Evolutionary conservation across 2,113 vertebrate genomes (phyloP).

Genomic region (Mola mola): DNA sequence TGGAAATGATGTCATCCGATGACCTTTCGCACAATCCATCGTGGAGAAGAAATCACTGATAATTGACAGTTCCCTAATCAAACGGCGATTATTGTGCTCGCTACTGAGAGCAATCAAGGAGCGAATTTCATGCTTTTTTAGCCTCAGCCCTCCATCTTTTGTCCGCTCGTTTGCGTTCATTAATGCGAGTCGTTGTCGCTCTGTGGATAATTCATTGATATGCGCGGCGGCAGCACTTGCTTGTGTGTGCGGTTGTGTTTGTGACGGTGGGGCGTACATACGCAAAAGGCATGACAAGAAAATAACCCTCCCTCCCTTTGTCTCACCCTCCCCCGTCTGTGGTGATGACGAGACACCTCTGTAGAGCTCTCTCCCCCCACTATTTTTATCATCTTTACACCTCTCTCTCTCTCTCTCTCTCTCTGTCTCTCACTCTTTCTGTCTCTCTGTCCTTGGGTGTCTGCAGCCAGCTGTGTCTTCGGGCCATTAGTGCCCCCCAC

Average conservation of each 20-base stretch:
- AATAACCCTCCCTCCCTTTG: slow-evolving; percentile 61
- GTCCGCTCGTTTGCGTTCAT: slow-evolving; percentile 74
- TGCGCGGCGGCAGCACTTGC: slow-evolving; percentile 36
- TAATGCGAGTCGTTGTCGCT: slow-evolving; percentile 62
- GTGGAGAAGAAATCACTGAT: slow-evolving; percentile 17
- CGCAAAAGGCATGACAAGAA: slow-evolving; percentile 66
- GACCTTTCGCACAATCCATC: slow-evolving; percentile 27
- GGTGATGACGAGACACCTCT: slow-evolving; percentile 53
- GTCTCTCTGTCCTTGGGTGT: slow-evolving; percentile 74
- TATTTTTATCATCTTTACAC: slow-evolving; percentile 71
- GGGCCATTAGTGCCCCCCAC: slow-evolving; percentile 68
- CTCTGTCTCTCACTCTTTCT: slow-evolving; percentile 46
- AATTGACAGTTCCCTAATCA: slow-evolving; percentile 38
- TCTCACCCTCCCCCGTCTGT: slow-evolving; percentile 34
- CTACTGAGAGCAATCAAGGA: slow-evolving; percentile 46
- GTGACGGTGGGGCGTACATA: slow-evolving; percentile 30
- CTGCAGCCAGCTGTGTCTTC: slow-evolving; percentile 79
- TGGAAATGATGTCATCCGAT: slow-evolving; percentile 24
- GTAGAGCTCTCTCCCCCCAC: slow-evolving; percentile 20
- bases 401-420: slow-evolving; percentile 19
- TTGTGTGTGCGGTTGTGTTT: slow-evolving; percentile 41
- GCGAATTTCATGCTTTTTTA: slow-evolving; percentile 68
- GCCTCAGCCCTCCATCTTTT: slow-evolving; percentile 65
- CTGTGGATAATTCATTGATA: slow-evolving; percentile 65
- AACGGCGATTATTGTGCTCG: slow-evolving; percentile 52